A percentile compares a stretch with the other conserved stretches of the same genome.
phyloP scores from a whole-genome alignment of 92 coral and sea anemone species.

The Parazoanthus darwini region DNA sequence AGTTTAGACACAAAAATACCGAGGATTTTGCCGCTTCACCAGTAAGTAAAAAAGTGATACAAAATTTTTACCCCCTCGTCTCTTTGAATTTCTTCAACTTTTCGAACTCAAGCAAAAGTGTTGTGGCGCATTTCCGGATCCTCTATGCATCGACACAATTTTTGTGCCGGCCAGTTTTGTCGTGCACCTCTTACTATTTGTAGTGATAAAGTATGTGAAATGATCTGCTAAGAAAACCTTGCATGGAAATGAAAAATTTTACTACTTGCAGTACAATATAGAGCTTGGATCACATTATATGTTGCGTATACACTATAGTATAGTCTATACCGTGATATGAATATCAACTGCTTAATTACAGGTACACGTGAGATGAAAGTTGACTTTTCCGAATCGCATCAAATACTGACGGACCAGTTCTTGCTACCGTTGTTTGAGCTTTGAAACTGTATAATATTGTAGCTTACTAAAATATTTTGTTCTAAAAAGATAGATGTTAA shows the following conservation, averaged over 20 bases:
- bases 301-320: background rate
- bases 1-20: conserved; percentile 17
- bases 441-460: background rate
- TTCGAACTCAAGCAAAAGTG: background rate
- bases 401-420: background rate
- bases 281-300: too few relatives aligned
- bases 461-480: background rate
- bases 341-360: background rate
- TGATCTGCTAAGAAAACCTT: background rate
- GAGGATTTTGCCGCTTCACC: conserved; percentile 35
- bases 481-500: background rate
- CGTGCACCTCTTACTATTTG: background rate
- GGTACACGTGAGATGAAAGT: background rate
- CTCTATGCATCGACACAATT: background rate
- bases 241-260: too few relatives aligned
- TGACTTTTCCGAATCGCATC: background rate
- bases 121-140: background rate
- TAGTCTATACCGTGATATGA: background rate
- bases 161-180: background rate
- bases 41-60: conserved; percentile 8
- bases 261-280: background rate
- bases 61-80: background rate
- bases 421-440: background rate
- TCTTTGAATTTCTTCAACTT: background rate
- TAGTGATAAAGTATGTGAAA: background rate